phyloP scores from a whole-genome alignment of 2,888 invertebrate species.

The Lomographa bimaculata region DNA sequence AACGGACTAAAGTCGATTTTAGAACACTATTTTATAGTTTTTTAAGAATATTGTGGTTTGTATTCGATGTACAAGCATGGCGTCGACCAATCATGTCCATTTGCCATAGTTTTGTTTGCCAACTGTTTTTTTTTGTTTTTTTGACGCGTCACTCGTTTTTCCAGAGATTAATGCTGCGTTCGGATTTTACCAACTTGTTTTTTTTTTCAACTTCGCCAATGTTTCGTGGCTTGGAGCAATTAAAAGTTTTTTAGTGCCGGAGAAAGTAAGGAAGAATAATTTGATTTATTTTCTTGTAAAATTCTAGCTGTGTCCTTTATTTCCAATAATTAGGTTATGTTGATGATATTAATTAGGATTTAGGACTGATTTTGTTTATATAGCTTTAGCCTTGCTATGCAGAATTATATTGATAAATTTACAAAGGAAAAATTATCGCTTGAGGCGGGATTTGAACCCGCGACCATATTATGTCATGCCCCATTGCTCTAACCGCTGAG shows the following conservation, averaged over 20 bases:
- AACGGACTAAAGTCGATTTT: slow-evolving; percentile 1
- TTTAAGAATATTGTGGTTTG: slow-evolving; percentile 15
- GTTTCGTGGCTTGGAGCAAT: slow-evolving; percentile 22
- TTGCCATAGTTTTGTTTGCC: slow-evolving; percentile 34
- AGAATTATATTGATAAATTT: too few species aligned
- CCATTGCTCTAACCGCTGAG: too few species aligned
- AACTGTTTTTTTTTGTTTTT: slow-evolving; percentile 21
- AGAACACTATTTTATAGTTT: background rate
- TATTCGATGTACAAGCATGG: slow-evolving; percentile 24
- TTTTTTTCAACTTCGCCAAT: slow-evolving; percentile 27
- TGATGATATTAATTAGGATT: too few species aligned
- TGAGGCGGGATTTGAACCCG: too few species aligned
- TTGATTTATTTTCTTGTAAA: slow-evolving; percentile 8
- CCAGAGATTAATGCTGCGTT: slow-evolving; percentile 26
- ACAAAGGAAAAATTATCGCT: too few species aligned
- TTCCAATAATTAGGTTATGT: too few species aligned
- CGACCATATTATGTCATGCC: too few species aligned
- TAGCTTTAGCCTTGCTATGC: too few species aligned
- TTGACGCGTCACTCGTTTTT: slow-evolving; percentile 31
- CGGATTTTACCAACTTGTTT: too few species aligned
- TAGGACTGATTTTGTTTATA: too few species aligned
- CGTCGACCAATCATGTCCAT: slow-evolving; percentile 45
- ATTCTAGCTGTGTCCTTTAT: too few species aligned
- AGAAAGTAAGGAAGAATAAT: too few species aligned
- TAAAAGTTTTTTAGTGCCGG: slow-evolving; percentile 18